These are phyloP conservation scores for Latrodectus elegans DNA, from an alignment of 2,888 invertebrate genomes.

Conservation along the genomic window DNA sequence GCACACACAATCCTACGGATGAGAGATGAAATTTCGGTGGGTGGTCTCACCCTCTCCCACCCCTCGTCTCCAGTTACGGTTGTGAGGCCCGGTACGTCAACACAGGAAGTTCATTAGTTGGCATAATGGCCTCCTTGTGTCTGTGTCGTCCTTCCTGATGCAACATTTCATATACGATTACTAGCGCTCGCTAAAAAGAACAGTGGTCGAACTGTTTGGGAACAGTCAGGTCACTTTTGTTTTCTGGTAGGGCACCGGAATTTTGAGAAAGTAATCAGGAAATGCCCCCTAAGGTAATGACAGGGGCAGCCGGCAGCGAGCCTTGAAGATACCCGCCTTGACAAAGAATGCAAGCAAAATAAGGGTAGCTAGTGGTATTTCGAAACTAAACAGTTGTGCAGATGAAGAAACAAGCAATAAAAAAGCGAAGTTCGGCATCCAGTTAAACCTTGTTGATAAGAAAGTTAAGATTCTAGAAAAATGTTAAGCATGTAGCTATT, in stretches of 20 bases:
- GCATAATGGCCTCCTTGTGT: slow-evolving; percentile 46
- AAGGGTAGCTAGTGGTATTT: too few species aligned
- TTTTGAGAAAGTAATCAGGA: slow-evolving; percentile 10
- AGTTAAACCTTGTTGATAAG: too few species aligned
- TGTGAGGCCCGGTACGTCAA: slow-evolving; percentile 48
- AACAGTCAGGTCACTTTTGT: slow-evolving; percentile 3
- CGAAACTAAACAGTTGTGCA: too few species aligned
- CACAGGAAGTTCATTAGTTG: slow-evolving; percentile 65
- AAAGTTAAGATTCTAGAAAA: too few species aligned
- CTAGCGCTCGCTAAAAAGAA: slow-evolving; percentile 4
- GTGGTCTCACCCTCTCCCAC: slow-evolving; percentile 37
- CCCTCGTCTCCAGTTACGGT: slow-evolving; percentile 27
- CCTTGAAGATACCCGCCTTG: background rate
- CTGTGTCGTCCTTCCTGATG: background rate
- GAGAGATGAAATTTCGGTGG: slow-evolving; percentile 24
- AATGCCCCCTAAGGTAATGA: background rate
- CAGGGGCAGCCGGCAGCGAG: background rate
- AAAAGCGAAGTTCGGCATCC: too few species aligned
- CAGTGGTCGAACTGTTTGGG: slow-evolving; percentile 23
- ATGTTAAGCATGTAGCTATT: too few species aligned
- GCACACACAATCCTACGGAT: slow-evolving; percentile 17
- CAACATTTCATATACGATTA: slow-evolving; percentile 28
- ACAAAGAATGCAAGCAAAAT: too few species aligned
- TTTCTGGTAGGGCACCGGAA: slow-evolving; percentile 2
- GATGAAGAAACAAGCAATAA: too few species aligned